These are phyloP conservation scores for Chionodraco myersi DNA, from an alignment of 2,113 vertebrate species.

Conservation along the genomic window DNA sequence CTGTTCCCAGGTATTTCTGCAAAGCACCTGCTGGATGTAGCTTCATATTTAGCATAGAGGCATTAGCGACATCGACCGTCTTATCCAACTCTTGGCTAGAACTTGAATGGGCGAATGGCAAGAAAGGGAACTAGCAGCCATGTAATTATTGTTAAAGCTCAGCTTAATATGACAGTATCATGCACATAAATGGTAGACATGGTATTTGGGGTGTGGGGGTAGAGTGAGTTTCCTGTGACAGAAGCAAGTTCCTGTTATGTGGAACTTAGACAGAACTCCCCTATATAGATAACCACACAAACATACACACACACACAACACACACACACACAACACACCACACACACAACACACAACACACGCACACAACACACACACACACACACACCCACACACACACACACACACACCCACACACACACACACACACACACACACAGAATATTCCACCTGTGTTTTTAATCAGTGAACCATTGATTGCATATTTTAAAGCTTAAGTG, in stretches of 20 bases:
- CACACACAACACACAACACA: too few relatives aligned
- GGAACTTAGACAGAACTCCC: constrained; percentile 64
- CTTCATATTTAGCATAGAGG: background rate
- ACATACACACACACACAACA: background rate
- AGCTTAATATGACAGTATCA: too few relatives aligned
- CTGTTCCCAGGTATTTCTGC: background rate
- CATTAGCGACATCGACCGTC: background rate
- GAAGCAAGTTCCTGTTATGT: constrained; percentile 76
- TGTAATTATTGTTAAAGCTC: background rate
- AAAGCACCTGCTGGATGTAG: background rate
- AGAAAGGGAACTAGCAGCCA: background rate
- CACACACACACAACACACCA: background rate
- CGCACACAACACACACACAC: background rate
- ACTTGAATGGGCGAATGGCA: background rate
- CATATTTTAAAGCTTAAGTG: constrained; percentile 22
- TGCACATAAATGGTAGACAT: background rate
- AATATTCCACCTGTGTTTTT: constrained; percentile 57
- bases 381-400: background rate
- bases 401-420: background rate
- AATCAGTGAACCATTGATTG: constrained; percentile 63
- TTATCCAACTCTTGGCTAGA: background rate
- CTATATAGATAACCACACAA: constrained; percentile 50
- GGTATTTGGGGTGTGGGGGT: constrained; percentile 12
- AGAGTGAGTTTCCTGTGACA: constrained; percentile 68
- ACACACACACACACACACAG: background rate